Percentiles rank a stretch among this genome's conserved stretches.
Evolutionary conservation across 1,140 invertebrate genomes (phyloP).

Genomic region (Brachionus calyciflorus): DNA sequence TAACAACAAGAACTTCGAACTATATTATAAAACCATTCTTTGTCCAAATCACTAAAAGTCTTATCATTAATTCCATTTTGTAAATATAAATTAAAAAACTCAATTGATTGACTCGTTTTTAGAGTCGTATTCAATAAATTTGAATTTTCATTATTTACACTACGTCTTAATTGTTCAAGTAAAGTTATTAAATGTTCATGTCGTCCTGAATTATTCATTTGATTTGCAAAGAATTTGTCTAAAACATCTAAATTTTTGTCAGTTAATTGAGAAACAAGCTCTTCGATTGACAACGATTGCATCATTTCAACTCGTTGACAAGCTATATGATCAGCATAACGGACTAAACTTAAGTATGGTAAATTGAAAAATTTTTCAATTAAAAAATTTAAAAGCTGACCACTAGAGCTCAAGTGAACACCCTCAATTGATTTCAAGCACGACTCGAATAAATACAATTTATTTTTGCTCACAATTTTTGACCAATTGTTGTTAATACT

Average conservation of each 20-base stretch:
- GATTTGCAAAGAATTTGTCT: not conserved
- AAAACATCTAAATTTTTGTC: constrained; percentile 23
- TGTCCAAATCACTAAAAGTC: not conserved
- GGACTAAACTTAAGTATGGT: constrained; percentile 65
- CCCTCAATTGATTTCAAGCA: constrained; percentile 67
- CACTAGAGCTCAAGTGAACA: constrained; percentile 69
- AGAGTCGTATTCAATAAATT: not conserved
- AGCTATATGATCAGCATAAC: constrained; percentile 66
- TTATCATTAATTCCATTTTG: constrained; percentile 2
- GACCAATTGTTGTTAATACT: constrained; percentile 66
- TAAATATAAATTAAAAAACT: constrained; percentile 36
- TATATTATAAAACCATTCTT: constrained; percentile 47
- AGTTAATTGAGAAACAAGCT: not conserved
- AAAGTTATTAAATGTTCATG: constrained; percentile 11
- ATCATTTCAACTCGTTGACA: constrained; percentile 68
- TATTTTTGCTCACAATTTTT: constrained; percentile 58
- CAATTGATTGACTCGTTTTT: constrained; percentile 16
- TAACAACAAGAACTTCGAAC: constrained; percentile 32
- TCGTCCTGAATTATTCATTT: not conserved
- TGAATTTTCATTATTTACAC: not conserved
- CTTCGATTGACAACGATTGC: constrained; percentile 62
- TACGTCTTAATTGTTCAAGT: not conserved
- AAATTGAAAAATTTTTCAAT: constrained; percentile 66
- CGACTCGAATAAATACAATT: constrained; percentile 64
- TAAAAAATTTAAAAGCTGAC: constrained; percentile 65